Evolutionary conservation across 2,797 vertebrate species (phyloP).

Genomic region (Spinibarbus caldwelli): DNA sequence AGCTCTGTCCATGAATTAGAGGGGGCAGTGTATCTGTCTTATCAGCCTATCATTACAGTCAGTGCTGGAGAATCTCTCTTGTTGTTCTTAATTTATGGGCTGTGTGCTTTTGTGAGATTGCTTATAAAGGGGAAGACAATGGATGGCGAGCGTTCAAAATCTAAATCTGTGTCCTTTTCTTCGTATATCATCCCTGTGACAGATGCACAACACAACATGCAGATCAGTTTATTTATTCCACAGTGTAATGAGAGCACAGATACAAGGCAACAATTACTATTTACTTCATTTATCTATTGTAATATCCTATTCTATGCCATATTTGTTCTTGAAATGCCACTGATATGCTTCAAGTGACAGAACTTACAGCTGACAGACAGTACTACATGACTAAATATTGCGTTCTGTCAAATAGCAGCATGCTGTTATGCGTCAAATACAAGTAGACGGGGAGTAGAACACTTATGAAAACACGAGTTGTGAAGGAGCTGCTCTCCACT

Average conservation of each 20-base stretch:
- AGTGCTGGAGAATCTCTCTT: slow-evolving; percentile 4
- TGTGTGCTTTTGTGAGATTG: slow-evolving; percentile 9
- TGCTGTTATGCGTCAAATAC: slow-evolving; percentile 22
- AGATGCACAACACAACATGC: slow-evolving; percentile 15
- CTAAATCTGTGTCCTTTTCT: neutral
- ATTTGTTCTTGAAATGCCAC: neutral
- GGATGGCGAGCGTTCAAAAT: slow-evolving; percentile 10
- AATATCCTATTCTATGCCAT: neutral
- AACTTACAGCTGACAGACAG: slow-evolving; percentile 13
- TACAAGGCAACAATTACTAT: slow-evolving; percentile 8
- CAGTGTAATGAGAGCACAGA: neutral
- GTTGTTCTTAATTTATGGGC: slow-evolving; percentile 42
- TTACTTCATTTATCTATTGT: slow-evolving; percentile 5
- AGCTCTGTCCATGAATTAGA: slow-evolving; percentile 32
- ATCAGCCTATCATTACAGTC: slow-evolving; percentile 45
- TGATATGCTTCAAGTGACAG: slow-evolving; percentile 4
- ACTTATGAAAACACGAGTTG: slow-evolving; percentile 9
- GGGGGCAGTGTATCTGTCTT: slow-evolving; percentile 16
- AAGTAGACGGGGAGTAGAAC: slow-evolving; percentile 32
- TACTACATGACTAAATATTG: slow-evolving; percentile 12
- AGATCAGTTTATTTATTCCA: slow-evolving; percentile 18
- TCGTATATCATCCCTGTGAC: neutral
- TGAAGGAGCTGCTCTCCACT: slow-evolving; percentile 7
- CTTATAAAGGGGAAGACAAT: slow-evolving; percentile 12
- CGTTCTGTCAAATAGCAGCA: slow-evolving; percentile 20